Percentiles rank a stretch among this genome's conserved stretches.
phyloP scores from a whole-genome alignment of 2,888 invertebrate species.

The Melangyna quadrimaculata region DNA sequence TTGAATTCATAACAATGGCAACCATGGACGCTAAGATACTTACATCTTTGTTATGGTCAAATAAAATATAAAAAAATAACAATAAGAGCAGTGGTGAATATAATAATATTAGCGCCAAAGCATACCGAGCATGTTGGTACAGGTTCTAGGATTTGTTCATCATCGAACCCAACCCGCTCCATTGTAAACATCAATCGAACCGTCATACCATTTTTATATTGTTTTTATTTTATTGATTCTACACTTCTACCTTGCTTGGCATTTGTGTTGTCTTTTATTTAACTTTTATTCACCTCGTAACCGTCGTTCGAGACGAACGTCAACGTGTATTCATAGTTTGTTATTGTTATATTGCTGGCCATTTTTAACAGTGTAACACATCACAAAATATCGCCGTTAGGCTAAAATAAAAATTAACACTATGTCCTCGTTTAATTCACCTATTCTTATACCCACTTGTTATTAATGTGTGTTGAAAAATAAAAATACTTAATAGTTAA shows the following conservation, averaged over 20 bases:
- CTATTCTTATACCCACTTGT: neutral
- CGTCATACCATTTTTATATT: neutral
- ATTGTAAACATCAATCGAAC: conserved; percentile 7
- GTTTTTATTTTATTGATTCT: conserved; percentile 2
- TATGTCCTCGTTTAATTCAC: neutral
- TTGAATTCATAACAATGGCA: neutral
- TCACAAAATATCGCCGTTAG: conserved; percentile 31
- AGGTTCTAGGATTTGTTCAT: neutral
- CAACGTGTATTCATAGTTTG: no score
- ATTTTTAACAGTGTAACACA: conserved; percentile 1
- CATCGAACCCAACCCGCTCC: neutral
- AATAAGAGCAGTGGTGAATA: neutral
- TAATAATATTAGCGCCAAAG: neutral
- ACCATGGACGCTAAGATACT: neutral
- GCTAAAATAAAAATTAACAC: neutral
- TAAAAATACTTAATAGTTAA: neutral
- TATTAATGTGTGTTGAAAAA: neutral
- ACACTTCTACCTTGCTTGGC: neutral
- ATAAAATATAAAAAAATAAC: neutral
- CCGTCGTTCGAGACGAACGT: conserved; percentile 53
- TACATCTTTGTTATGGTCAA: neutral
- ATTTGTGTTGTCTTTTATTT: neutral
- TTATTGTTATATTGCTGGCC: conserved; percentile 14
- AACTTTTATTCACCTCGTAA: conserved; percentile 54
- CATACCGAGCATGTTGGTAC: neutral